These are phyloP conservation scores for Catagonus wagneri DNA, from an alignment of 2,113 vertebrate genomes.

Conservation along the genomic window DNA sequence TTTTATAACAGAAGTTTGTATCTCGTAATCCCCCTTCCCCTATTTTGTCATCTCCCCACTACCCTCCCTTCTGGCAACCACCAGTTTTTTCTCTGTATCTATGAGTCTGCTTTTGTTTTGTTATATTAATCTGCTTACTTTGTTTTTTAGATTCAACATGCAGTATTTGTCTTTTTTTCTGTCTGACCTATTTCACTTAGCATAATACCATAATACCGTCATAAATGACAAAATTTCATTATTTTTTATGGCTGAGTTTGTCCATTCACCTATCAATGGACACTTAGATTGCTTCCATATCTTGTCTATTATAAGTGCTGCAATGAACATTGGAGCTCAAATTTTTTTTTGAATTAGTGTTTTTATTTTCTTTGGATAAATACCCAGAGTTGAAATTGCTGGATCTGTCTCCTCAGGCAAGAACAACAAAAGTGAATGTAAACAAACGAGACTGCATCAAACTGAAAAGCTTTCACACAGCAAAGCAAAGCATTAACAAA, in stretches of 20 bases:
- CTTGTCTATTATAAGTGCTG: not conserved
- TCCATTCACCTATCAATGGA: not conserved
- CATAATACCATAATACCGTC: not conserved
- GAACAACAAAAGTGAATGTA: not conserved
- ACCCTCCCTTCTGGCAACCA: not conserved
- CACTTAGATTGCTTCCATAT: not conserved
- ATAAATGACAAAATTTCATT: not conserved
- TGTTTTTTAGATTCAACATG: not conserved
- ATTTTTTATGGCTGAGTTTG: not conserved
- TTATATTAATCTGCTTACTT: not conserved
- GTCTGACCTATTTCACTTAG: not conserved
- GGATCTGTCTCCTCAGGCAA: not conserved
- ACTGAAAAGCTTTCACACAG: not conserved
- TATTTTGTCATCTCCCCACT: not conserved
- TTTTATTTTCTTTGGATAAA: not conserved
- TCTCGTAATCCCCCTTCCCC: not conserved
- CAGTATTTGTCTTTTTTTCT: not conserved
- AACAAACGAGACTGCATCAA: not conserved
- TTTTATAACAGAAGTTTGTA: not conserved
- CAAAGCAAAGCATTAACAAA: not conserved
- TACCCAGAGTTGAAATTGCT: not conserved
- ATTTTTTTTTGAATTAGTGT: not conserved
- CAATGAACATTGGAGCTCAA: not conserved
- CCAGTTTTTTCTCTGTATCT: not conserved
- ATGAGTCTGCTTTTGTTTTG: not conserved